Base-by-base conservation (phyloP, 2,888 invertebrate genomes). In the Anthrax anthrax region DNA sequence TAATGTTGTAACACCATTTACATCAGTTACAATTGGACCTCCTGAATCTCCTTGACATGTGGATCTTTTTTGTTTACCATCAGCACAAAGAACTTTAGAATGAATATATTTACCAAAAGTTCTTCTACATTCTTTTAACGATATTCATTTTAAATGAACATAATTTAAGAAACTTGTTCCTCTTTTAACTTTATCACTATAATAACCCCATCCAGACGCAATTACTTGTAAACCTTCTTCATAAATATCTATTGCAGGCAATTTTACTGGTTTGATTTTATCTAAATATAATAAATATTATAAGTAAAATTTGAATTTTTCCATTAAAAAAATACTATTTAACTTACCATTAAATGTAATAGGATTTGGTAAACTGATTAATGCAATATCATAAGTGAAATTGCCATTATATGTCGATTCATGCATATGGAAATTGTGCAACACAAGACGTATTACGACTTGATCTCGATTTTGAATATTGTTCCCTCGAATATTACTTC, bases 11-110 rank as follows among this genome's bases (percentile, higher is more conserved):
- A 13, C 3, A 10, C 37, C 43, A 37, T 43, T 37, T 3, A n/a
- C 9, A 3, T 47, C 43, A 13, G 36, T 32, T 3, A 49, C 42
- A 32, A 60, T 46, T 16, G 65, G 62, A 39, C 61, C 61, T 18
- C 64, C 63, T 43, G 60, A 60, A 50, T 65, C 65, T 2, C 65
- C 65, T 38, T 54, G 58, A 54, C 67, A 66, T 37, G 61, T 58
- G 39, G 60, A 58, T 47, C 53, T 56, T 12, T 60, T 58, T 13
- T 52, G 52, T 23, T 47, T 46, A n/a, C 60, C 63, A 37, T 53
- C 52, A 6, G 60, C 56, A 48, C 67, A 67, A n/a, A 67, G 55
- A 39, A 65, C 37, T 32, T 27, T 9, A 8, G 23, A 27, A 27
- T 9, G 23, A 27, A 27, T 27, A 27, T 2, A 8, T 8, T 1